phyloP scores from a whole-genome alignment of 30 jellyfish, hydroid and myxozoan genomes.

The Phacellophora camtschatica region DNA sequence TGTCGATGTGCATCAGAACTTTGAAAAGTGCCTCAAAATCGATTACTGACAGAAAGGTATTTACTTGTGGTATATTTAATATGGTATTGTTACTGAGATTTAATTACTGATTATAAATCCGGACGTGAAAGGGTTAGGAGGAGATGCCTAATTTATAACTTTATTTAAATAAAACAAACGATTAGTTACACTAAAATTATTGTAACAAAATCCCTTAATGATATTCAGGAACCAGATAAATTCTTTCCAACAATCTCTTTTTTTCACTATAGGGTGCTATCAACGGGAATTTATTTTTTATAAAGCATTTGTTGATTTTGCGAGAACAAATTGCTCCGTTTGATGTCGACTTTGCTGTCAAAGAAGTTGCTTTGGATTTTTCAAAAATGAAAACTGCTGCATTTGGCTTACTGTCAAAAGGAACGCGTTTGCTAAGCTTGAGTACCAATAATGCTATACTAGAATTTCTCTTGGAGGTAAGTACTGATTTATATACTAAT shows the following conservation, averaged over 20 bases:
- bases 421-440: constrained; percentile 79
- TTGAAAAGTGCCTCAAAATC: constrained; percentile 82
- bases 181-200: too few relatives aligned
- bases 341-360: constrained; percentile 96
- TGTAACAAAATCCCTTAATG: too few relatives aligned
- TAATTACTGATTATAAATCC: too few relatives aligned
- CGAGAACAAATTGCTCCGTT: constrained; percentile 97
- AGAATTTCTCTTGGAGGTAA: constrained; percentile 91
- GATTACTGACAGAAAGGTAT: constrained; percentile 84
- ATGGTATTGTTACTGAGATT: too few relatives aligned
- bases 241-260: background rate
- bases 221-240: too few relatives aligned
- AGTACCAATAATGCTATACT: constrained; percentile 87
- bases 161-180: too few relatives aligned
- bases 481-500: background rate
- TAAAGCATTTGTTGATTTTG: constrained; percentile 83
- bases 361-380: constrained; percentile 91
- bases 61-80: too few relatives aligned
- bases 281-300: constrained; percentile 86
- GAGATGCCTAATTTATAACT: too few relatives aligned
- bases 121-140: too few relatives aligned
- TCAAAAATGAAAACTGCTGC: constrained; percentile 91
- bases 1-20: constrained; percentile 80
- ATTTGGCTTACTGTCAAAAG: constrained; percentile 82
- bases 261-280: constrained; percentile 76